phyloP scores from a whole-genome alignment of 2,113 vertebrate species.

The Otocyon megalotis region DNA sequence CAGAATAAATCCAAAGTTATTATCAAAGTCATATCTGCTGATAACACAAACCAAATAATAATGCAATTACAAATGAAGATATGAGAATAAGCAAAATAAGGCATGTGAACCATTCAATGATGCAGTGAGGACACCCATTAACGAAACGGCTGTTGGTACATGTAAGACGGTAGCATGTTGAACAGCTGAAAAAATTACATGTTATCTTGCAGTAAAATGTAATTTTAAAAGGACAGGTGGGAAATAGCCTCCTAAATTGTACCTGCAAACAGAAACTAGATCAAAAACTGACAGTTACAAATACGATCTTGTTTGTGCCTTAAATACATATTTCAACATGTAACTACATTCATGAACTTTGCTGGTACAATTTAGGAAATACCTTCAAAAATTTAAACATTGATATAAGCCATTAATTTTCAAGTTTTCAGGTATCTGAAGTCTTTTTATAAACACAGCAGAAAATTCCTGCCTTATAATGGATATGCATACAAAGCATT shows the following conservation, averaged over 20 bases:
- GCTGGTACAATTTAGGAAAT: conserved; percentile 79
- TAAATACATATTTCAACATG: not conserved
- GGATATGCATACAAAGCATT: conserved; percentile 83
- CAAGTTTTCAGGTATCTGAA: conserved; percentile 75
- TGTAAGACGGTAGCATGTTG: conserved; percentile 80
- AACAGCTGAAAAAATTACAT: conserved; percentile 80
- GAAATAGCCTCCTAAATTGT: conserved; percentile 73
- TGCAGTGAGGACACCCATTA: conserved; percentile 84
- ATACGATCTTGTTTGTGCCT: conserved; percentile 41
- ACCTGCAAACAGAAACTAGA: conserved; percentile 73
- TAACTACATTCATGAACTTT: conserved; percentile 59
- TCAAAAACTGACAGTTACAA: conserved; percentile 51
- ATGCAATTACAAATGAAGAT: conserved; percentile 74
- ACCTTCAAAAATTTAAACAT: conserved; percentile 62
- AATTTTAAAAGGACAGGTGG: conserved; percentile 77
- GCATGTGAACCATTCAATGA: conserved; percentile 71
- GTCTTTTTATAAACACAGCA: conserved; percentile 69
- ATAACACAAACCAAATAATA: conserved; percentile 71
- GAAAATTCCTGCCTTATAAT: conserved; percentile 83
- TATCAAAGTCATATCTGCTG: conserved; percentile 65
- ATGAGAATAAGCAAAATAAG: conserved; percentile 83
- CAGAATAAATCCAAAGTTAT: conserved; percentile 83
- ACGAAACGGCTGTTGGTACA: conserved; percentile 85
- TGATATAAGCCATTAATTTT: conserved; percentile 58
- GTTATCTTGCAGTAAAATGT: conserved; percentile 80